Conservation (phyloP, 2,797 vertebrate genomes). For the Darevskia mixta region DNA sequence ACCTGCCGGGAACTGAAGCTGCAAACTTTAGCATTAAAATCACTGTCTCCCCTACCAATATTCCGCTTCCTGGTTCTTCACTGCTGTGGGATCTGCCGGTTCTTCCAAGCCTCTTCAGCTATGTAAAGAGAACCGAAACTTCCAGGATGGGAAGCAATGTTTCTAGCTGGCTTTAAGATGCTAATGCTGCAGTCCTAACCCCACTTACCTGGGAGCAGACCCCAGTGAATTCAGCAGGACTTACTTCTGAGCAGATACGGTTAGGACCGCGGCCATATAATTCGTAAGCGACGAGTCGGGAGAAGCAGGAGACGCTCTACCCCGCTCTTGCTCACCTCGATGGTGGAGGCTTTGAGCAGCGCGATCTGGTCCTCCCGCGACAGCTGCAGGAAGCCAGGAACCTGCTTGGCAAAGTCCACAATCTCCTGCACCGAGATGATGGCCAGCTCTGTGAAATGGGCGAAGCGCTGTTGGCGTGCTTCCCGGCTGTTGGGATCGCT, state of each 20-base stretch:
- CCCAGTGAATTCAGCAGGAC: too few species aligned
- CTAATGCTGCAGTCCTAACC: too few species aligned
- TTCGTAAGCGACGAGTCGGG: not conserved
- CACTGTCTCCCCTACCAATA: not conserved
- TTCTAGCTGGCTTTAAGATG: not conserved
- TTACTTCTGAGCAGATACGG: not conserved
- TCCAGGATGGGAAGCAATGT: not conserved
- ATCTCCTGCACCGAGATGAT: constrained; percentile 99
- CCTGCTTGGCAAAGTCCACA: constrained; percentile 96
- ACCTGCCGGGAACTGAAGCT: not conserved
- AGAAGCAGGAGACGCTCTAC: not conserved
- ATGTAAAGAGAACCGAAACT: not conserved
- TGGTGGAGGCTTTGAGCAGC: constrained; percentile 95
- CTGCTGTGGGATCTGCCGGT: not conserved
- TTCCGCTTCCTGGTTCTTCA: not conserved
- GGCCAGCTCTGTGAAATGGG: constrained; percentile 96
- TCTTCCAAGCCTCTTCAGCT: not conserved
- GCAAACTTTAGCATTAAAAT: not conserved
- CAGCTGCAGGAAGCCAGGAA: constrained; percentile 95
- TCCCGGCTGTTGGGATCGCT: constrained; percentile 82
- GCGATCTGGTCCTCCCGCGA: constrained; percentile 97
- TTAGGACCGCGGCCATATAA: not conserved
- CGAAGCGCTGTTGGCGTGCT: constrained; percentile 95
- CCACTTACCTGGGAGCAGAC: too few species aligned
- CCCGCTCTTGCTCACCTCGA: constrained; percentile 86